These are phyloP conservation scores for Boloria euphrosyne DNA, from an alignment of 2,888 invertebrate species.

Conservation along the genomic window DNA sequence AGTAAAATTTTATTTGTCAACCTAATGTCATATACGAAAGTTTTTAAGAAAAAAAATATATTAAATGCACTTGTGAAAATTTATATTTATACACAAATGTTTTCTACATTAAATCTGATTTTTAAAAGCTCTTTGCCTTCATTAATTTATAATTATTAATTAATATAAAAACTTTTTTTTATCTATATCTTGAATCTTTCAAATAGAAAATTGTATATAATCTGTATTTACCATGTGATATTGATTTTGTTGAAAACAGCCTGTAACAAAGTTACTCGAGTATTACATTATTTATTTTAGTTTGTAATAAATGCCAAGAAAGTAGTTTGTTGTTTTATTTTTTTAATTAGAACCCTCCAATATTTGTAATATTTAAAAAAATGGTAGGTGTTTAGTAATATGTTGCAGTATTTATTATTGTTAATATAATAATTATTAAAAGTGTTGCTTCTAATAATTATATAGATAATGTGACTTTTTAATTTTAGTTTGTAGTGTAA, in stretches of 20 bases:
- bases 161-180: not conserved
- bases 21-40: no score
- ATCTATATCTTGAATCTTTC: not conserved
- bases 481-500: no score
- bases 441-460: no score
- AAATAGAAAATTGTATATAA: conserved; percentile 8
- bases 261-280: conserved; percentile 27
- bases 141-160: not conserved
- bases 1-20: not conserved
- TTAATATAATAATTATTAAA: no score
- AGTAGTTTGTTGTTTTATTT: conserved; percentile 36
- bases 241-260: not conserved
- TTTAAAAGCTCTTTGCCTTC: not conserved
- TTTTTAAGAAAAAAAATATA: no score
- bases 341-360: conserved; percentile 2
- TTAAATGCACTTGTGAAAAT: not conserved
- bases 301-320: conserved; percentile 39
- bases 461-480: no score
- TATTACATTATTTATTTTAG: conserved; percentile 43
- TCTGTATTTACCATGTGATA: conserved; percentile 7
- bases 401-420: no score
- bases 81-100: not conserved
- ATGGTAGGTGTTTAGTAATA: not conserved
- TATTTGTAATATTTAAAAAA: not conserved
- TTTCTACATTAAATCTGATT: not conserved